Evolutionary conservation across 2,888 invertebrate species (phyloP).

Genomic region (Synanthedon formicaeformis): DNA sequence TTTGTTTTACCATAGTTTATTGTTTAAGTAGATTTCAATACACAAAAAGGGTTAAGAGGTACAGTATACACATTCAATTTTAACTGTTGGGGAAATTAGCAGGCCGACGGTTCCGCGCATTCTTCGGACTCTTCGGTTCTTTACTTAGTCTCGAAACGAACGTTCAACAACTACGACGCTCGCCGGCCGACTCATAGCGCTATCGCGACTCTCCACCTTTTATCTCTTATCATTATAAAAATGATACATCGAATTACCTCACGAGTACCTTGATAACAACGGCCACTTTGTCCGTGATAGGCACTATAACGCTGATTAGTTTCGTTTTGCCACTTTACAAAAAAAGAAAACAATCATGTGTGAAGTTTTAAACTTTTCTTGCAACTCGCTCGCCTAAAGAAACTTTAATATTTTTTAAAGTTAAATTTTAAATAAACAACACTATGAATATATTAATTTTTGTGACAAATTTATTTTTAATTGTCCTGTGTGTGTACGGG

Average conservation of each 20-base stretch:
- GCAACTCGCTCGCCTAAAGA: background rate
- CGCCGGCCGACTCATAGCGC: conserved; percentile 1
- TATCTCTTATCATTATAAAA: conserved; percentile 49
- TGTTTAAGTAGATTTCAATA: too few relatives aligned
- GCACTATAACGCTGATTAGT: conserved; percentile 20
- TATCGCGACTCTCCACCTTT: conserved; percentile 16
- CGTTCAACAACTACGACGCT: background rate
- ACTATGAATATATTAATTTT: background rate
- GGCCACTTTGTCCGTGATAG: conserved; percentile 34
- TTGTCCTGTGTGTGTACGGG: conserved; percentile 9
- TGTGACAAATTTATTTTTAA: background rate
- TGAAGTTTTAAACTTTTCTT: background rate
- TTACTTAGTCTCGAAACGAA: background rate
- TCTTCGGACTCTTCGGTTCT: too few relatives aligned
- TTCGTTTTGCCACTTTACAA: conserved; percentile 10
- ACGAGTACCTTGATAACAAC: conserved; percentile 39
- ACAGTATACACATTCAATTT: too few relatives aligned
- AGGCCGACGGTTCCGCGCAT: too few relatives aligned
- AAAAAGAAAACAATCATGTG: background rate
- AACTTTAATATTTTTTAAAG: background rate
- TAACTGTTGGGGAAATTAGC: too few relatives aligned
- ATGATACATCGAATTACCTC: conserved; percentile 60
- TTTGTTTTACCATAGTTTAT: too few relatives aligned
- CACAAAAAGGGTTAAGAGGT: too few relatives aligned
- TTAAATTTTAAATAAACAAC: background rate